Conservation (phyloP, 2,797 vertebrate species). For the Selene dorsalis region DNA sequence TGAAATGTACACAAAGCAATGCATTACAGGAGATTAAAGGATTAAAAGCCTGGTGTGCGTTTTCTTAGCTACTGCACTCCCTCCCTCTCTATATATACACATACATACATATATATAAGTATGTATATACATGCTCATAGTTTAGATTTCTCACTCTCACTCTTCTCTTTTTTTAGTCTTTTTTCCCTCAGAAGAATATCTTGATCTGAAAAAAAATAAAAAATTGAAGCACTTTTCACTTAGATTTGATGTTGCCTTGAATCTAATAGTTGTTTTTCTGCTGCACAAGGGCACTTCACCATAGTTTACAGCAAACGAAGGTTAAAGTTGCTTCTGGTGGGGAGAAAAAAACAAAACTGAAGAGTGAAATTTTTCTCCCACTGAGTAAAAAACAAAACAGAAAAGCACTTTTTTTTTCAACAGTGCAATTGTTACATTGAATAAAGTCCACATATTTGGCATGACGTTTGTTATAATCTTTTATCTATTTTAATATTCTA, state of each 20-base stretch:
- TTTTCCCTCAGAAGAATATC: not conserved
- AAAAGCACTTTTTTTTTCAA: not conserved
- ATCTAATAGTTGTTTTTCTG: slow-evolving; percentile 8
- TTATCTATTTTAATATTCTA: no score
- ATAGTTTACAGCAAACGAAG: slow-evolving; percentile 22
- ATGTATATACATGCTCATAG: not conserved
- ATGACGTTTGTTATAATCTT: no score
- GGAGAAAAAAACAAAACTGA: not conserved
- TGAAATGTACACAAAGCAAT: slow-evolving; percentile 36
- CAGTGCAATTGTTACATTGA: not conserved
- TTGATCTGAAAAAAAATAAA: not conserved
- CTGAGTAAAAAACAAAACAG: not conserved
- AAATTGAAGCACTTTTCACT: slow-evolving; percentile 4
- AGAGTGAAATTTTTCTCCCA: not conserved
- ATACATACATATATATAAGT: no score
- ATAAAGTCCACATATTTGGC: not conserved
- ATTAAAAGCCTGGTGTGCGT: slow-evolving; percentile 8
- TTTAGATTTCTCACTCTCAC: not conserved
- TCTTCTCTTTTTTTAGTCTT: not conserved
- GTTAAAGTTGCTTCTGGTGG: slow-evolving; percentile 20
- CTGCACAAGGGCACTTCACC: not conserved
- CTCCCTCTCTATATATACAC: no score
- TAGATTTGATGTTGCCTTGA: not conserved
- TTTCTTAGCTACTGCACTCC: not conserved
- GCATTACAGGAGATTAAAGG: slow-evolving; percentile 23